Base-by-base conservation (phyloP, 1,140 invertebrate genomes). In the Hyles vespertilio region DNA sequence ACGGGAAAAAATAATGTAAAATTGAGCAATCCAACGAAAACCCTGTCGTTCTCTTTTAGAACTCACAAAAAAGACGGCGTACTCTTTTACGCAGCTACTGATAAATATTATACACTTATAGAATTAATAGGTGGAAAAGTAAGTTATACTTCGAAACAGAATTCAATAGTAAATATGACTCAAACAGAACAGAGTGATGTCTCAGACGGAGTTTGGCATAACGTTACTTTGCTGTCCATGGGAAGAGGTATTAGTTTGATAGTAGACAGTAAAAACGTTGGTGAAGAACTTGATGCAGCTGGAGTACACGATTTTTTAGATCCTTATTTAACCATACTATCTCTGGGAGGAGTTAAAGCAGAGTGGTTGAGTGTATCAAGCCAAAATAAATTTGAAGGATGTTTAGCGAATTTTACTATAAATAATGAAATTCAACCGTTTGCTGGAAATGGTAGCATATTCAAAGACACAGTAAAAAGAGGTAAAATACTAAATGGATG, bases 241-340 rank as follows among this genome's bases (percentile, higher is more conserved):
- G 91, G 93, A n/a, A 89, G 94, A 51, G 93, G 92, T 7, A 87
- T 97, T 11, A 90, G 93, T 58, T 65, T 97, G 3, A 79, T 94
- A 11, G 82, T 97, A 1, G 95, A 97, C 78, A 92, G 89, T 22
- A 73, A 81, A n/a, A 86, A 91, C 57, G 91, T 94, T 1, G 96
- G 95, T 0, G 96, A 97, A 69, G 96, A 97, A 74, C 87, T 98
- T 3, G 96, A 97, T 74, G 91, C 93, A 2, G 93, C 92, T 9
- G 94, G 95, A 8, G 94, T 97, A 1, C 97, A 98, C 75, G 96
- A 98, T 76, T 97, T 98, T 79, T 89, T 98, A 6, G 97, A 98
- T 86, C 96, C 96, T 2, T 97, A 97, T 75, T 84, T 98, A 6
- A 95, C 95, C 0, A 90, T 92, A 3, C 74, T 98, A 2, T 93